Conservation (phyloP, 1,140 invertebrate genomes). For the Araneus ventricosus region DNA sequence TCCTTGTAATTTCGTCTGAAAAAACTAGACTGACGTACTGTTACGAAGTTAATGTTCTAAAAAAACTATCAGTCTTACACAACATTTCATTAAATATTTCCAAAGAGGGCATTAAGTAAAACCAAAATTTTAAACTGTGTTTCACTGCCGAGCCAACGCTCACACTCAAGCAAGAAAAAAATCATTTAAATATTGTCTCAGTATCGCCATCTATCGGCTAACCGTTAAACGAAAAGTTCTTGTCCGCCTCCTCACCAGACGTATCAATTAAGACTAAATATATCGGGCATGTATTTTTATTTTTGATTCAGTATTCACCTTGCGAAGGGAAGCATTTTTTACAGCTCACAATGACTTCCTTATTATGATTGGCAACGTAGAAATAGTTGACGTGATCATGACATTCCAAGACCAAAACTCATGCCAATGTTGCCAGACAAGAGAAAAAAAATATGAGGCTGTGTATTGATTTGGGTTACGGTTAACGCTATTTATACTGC, state of each 20-base stretch:
- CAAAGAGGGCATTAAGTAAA: neutral
- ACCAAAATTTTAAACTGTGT: neutral
- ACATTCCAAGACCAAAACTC: constrained; percentile 34
- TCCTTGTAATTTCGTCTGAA: too few species aligned
- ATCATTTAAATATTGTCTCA: neutral
- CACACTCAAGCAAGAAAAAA: neutral
- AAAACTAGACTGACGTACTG: too few species aligned
- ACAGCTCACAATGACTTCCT: constrained; percentile 50
- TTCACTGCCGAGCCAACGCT: neutral
- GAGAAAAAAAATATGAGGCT: neutral
- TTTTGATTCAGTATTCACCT: constrained; percentile 15
- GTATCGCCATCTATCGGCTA: constrained; percentile 1
- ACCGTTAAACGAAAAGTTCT: neutral
- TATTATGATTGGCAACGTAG: constrained; percentile 49
- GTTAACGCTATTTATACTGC: constrained; percentile 35
- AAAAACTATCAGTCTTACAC: too few species aligned
- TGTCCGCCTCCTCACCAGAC: neutral
- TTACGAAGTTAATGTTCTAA: too few species aligned
- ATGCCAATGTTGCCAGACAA: constrained; percentile 28
- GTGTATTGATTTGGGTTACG: constrained; percentile 56
- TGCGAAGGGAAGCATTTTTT: neutral
- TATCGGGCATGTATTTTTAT: neutral
- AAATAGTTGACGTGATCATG: constrained; percentile 48
- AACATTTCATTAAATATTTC: too few species aligned
- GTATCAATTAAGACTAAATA: constrained; percentile 21